phyloP scores from a whole-genome alignment of 2,797 vertebrate genomes.

The Tiaroga cobitis region DNA sequence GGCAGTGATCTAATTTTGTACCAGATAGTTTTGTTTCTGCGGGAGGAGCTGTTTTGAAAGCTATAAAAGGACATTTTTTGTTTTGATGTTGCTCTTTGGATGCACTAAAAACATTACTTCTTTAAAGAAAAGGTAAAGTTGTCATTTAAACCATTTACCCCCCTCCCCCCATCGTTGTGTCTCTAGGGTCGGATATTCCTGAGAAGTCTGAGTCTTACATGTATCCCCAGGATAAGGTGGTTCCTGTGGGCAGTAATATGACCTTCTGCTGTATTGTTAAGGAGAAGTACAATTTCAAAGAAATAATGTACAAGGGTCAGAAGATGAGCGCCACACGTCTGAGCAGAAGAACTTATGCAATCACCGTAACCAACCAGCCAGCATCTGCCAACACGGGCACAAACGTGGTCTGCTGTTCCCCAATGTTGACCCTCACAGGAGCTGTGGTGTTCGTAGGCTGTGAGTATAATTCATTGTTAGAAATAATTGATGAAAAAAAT shows the following conservation, averaged over 20 bases:
- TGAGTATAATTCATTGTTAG: slow-evolving; percentile 51
- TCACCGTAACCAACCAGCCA: slow-evolving; percentile 55
- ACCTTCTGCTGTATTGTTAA: slow-evolving; percentile 79
- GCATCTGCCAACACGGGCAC: slow-evolving; percentile 44
- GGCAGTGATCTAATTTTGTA: background rate
- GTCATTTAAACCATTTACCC: background rate
- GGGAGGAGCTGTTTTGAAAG: background rate
- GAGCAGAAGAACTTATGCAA: slow-evolving; percentile 71
- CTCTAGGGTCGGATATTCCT: slow-evolving; percentile 71
- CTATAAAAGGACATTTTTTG: background rate
- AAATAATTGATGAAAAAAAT: background rate
- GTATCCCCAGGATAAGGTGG: slow-evolving; percentile 69
- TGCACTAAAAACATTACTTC: background rate
- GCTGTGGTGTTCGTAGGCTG: slow-evolving; percentile 78
- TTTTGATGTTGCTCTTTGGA: background rate
- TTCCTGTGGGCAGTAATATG: slow-evolving; percentile 69
- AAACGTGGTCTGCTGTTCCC: slow-evolving; percentile 63
- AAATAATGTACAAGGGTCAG: background rate
- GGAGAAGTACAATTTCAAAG: slow-evolving; percentile 59
- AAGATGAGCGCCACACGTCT: slow-evolving; percentile 60
- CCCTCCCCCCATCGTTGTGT: background rate
- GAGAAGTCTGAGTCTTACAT: slow-evolving; percentile 31
- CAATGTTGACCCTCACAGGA: background rate
- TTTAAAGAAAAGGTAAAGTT: background rate
- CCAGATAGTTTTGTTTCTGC: slow-evolving; percentile 2